Evolutionary conservation across 2,113 vertebrate species (phyloP).

Genomic region (Aythya baeri): DNA sequence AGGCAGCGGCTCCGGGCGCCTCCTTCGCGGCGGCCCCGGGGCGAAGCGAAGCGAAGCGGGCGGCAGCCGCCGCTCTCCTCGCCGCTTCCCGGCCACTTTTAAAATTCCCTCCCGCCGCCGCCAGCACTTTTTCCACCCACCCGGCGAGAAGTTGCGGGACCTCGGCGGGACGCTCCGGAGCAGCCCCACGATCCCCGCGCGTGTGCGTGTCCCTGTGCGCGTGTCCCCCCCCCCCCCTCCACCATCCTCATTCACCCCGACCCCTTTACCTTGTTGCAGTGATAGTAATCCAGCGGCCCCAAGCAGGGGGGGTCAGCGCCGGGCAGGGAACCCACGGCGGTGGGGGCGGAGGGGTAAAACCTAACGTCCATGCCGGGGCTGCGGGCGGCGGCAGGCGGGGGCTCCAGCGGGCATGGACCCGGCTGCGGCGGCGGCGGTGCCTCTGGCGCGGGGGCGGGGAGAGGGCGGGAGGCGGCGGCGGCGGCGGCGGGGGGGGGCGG

Average conservation of each 20-base stretch:
- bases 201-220: too few relatives aligned
- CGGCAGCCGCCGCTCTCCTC: background rate
- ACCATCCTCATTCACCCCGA: too few relatives aligned
- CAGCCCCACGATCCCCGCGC: too few relatives aligned
- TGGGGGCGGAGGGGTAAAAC: slow-evolving; percentile 94
- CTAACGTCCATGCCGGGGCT: slow-evolving; percentile 91
- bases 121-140: background rate
- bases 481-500: background rate
- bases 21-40: background rate
- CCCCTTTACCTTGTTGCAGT: slow-evolving; percentile 91
- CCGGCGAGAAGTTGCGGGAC: background rate
- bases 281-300: slow-evolving; percentile 94
- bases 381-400: slow-evolving; percentile 68
- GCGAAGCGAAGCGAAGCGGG: too few relatives aligned
- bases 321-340: slow-evolving; percentile 92
- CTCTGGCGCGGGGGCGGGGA: slow-evolving; percentile 67
- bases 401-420: slow-evolving; percentile 75
- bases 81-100: background rate
- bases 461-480: background rate
- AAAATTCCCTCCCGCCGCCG: slow-evolving; percentile 12
- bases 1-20: background rate
- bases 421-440: slow-evolving; percentile 66
- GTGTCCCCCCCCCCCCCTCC: too few relatives aligned
- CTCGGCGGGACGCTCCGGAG: too few relatives aligned
- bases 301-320: slow-evolving; percentile 90